A percentile compares a stretch with the other conserved stretches of the same genome.
Evolutionary conservation across 1,140 invertebrate genomes (phyloP).

Genomic region (Brachionus koreanus): DNA sequence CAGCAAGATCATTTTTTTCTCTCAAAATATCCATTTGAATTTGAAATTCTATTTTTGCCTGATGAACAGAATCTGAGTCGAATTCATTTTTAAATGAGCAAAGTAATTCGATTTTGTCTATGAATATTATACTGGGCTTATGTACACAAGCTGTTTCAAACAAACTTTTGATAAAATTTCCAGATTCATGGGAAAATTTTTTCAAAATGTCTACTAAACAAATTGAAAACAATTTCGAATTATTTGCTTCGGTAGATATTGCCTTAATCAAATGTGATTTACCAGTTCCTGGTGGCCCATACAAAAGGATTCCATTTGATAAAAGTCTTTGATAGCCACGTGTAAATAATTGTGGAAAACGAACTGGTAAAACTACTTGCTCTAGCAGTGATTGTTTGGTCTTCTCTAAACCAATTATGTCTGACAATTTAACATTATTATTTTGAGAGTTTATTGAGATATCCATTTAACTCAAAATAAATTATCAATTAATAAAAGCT

Average conservation of each 20-base stretch:
- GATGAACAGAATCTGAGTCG: constrained; percentile 92
- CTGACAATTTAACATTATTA: constrained; percentile 91
- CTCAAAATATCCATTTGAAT: constrained; percentile 99
- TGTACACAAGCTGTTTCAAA: constrained; percentile 87
- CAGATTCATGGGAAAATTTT: constrained; percentile 99
- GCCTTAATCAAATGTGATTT: constrained; percentile 99
- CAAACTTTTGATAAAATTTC: constrained; percentile 93
- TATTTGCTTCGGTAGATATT: constrained; percentile 97
- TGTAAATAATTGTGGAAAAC: constrained; percentile 97
- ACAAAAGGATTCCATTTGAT: constrained; percentile 95
- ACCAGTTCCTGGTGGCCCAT: constrained; percentile 97
- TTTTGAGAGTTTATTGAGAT: constrained; percentile 61
- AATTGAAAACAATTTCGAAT: constrained; percentile 97
- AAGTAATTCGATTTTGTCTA: constrained; percentile 97
- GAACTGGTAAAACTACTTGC: constrained; percentile 96
- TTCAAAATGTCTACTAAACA: constrained; percentile 96
- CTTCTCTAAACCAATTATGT: constrained; percentile 90
- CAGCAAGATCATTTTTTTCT: constrained; percentile 87
- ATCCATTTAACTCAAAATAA: not conserved
- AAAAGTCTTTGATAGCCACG: constrained; percentile 72
- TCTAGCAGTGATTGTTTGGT: constrained; percentile 98
- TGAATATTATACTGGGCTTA: constrained; percentile 98
- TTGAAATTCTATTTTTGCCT: constrained; percentile 98
- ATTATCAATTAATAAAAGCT: too few relatives aligned
- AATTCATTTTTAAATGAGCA: constrained; percentile 95